phyloP scores from a whole-genome alignment of 1,140 invertebrate genomes.

The Dysdera silvatica region DNA sequence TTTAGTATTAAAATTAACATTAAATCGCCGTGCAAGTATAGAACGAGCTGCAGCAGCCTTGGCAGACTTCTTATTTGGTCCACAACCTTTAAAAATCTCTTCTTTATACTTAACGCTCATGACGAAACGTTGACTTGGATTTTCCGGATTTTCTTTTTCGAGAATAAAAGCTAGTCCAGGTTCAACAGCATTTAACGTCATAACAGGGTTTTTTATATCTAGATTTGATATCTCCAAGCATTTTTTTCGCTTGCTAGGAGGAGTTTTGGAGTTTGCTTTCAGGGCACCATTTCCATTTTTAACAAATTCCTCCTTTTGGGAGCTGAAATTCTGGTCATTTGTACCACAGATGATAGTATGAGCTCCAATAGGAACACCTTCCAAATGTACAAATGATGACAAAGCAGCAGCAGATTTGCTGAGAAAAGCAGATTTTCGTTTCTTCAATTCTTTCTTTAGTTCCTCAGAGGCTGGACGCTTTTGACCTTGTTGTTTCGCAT shows the following conservation, averaged over 20 bases:
- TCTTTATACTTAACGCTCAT: slow-evolving; percentile 69
- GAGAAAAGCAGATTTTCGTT: no score
- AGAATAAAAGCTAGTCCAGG: slow-evolving; percentile 69
- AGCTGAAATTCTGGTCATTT: no score
- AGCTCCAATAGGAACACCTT: slow-evolving; percentile 53
- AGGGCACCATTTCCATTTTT: no score
- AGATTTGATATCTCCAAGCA: slow-evolving; percentile 15
- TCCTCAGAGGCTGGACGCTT: no score
- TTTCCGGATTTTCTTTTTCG: slow-evolving; percentile 60
- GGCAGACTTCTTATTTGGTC: slow-evolving; percentile 78
- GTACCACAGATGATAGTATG: slow-evolving; percentile 42
- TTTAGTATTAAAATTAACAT: slow-evolving; percentile 39
- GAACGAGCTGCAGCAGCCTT: slow-evolving; percentile 77
- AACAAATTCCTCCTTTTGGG: no score
- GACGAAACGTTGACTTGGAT: slow-evolving; percentile 63
- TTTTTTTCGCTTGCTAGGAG: no score
- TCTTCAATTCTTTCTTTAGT: no score
- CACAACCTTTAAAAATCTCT: slow-evolving; percentile 65
- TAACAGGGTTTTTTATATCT: slow-evolving; percentile 70
- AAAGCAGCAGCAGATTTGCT: no score
- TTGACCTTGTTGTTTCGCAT: no score
- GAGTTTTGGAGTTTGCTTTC: no score
- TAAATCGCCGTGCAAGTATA: slow-evolving; percentile 62
- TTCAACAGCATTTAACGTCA: slow-evolving; percentile 76
- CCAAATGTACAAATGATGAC: slow-evolving; percentile 68